Evolutionary conservation across 1,140 invertebrate species (phyloP).

Genomic region (Physella acuta): DNA sequence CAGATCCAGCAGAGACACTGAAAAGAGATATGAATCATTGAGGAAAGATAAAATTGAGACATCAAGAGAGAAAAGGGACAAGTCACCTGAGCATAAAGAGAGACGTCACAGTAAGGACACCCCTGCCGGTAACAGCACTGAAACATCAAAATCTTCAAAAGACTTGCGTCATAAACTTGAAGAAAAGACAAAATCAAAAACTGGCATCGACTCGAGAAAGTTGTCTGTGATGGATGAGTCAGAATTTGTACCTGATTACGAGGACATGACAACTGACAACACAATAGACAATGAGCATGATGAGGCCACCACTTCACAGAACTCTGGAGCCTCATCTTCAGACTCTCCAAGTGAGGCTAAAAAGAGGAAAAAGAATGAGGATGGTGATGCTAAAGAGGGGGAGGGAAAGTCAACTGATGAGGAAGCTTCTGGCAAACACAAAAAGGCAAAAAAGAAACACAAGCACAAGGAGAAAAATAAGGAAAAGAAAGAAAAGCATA

Average conservation of each 20-base stretch:
- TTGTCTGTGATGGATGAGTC: conserved; percentile 51
- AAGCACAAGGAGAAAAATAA: conserved; percentile 11
- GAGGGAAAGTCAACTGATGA: background rate
- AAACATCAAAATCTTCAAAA: conserved; percentile 15
- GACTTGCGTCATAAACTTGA: conserved; percentile 26
- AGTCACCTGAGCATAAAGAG: conserved; percentile 5
- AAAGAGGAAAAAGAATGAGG: conserved; percentile 7
- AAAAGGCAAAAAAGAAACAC: conserved; percentile 13
- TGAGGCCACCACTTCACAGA: conserved; percentile 4
- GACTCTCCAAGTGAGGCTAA: background rate
- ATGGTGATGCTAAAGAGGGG: background rate
- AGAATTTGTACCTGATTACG: conserved; percentile 53
- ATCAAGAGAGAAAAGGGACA: background rate
- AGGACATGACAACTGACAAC: conserved; percentile 31
- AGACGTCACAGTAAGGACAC: conserved; percentile 5
- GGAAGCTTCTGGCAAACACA: conserved; percentile 7
- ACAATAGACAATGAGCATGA: conserved; percentile 7
- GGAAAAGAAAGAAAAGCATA: conserved; percentile 22
- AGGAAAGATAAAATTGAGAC: conserved; percentile 12
- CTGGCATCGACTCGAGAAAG: conserved; percentile 39
- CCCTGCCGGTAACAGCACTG: background rate
- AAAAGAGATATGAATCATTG: background rate
- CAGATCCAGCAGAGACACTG: background rate
- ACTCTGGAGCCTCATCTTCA: conserved; percentile 5
- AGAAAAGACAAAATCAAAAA: conserved; percentile 25